Evolutionary conservation across 2,888 invertebrate genomes (phyloP).

Genomic region (Thera britannica): DNA sequence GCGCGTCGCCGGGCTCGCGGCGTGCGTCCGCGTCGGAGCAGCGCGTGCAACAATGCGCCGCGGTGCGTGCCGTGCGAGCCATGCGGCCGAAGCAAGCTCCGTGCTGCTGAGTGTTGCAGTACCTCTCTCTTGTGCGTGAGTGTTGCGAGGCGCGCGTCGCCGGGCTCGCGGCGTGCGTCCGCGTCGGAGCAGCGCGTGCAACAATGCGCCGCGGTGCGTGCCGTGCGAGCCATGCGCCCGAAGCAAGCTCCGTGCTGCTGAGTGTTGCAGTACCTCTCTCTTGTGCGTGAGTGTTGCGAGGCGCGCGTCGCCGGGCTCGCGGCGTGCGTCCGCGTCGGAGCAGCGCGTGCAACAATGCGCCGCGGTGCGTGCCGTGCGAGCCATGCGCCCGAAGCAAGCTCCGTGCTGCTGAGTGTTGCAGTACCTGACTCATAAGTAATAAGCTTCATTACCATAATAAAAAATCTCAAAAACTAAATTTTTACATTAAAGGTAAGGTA

Average conservation of each 20-base stretch:
- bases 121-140: no score
- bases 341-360: constrained; percentile 45
- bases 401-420: constrained; percentile 67
- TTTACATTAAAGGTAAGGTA: no score
- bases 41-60: no score
- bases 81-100: no score
- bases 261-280: constrained; percentile 60
- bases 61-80: no score
- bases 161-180: constrained; percentile 33
- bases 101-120: not conserved
- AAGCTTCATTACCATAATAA: not conserved
- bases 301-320: constrained; percentile 50
- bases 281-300: constrained; percentile 42
- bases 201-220: constrained; percentile 16
- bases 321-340: constrained; percentile 45
- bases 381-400: constrained; percentile 59
- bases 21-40: no score
- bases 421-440: constrained; percentile 47
- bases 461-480: no score
- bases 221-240: constrained; percentile 47
- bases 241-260: constrained; percentile 69
- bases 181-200: constrained; percentile 49
- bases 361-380: constrained; percentile 16
- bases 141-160: no score
- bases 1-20: no score